These are phyloP conservation scores for Temnothorax nylanderi DNA, from an alignment of 1,140 invertebrate species.

Conservation along the genomic window DNA sequence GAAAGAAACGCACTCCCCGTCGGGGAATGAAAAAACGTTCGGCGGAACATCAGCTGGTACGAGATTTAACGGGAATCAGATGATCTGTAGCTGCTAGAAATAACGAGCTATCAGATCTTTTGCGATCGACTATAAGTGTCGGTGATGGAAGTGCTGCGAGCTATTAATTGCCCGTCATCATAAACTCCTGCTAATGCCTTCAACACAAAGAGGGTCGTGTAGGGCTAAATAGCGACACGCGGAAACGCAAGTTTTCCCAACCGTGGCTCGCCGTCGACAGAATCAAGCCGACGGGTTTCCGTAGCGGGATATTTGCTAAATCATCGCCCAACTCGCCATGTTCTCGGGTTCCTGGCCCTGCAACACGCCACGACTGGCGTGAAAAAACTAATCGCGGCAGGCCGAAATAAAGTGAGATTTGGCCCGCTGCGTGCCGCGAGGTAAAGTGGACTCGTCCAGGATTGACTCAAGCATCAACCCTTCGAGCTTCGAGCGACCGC, in stretches of 20 bases:
- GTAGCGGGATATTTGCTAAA: background rate
- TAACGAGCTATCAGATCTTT: background rate
- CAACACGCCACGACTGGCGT: too few species aligned
- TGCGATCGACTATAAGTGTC: background rate
- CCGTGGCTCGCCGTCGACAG: background rate
- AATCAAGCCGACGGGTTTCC: background rate
- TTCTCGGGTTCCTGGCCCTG: background rate
- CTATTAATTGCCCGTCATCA: background rate
- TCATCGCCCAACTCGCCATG: background rate
- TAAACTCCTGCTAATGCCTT: background rate
- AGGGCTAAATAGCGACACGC: background rate
- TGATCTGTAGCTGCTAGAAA: background rate
- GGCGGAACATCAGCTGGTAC: background rate
- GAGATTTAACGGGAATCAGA: background rate
- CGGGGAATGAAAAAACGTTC: background rate
- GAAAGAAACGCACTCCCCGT: background rate
- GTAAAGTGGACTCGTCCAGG: conserved; percentile 11
- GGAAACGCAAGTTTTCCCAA: background rate
- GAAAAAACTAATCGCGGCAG: background rate
- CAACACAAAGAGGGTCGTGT: background rate
- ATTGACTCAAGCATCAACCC: background rate
- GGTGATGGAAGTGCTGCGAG: background rate
- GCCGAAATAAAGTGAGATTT: background rate
- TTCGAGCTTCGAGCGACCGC: background rate
- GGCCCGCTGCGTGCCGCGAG: background rate